phyloP scores from a whole-genome alignment of 2,113 vertebrate species.

The Rhizomys pruinosus region DNA sequence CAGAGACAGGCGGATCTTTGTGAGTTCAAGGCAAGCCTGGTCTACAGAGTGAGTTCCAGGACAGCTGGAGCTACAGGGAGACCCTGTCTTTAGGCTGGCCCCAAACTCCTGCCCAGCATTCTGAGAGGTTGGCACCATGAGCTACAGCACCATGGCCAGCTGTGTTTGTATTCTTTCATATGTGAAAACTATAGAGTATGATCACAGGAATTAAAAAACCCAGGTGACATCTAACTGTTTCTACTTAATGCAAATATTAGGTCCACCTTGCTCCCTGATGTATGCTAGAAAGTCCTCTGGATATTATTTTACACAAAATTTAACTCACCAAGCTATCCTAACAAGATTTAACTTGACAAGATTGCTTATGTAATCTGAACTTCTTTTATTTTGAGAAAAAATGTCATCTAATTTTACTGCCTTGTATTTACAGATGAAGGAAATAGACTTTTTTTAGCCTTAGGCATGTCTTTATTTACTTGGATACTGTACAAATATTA shows the following conservation, averaged over 20 bases:
- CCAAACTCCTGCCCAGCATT: too few species aligned
- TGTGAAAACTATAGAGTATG: background rate
- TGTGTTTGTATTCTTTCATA: background rate
- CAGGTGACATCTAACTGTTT: constrained; percentile 25
- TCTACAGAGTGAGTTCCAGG: too few species aligned
- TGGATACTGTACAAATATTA: constrained; percentile 89
- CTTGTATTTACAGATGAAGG: constrained; percentile 2
- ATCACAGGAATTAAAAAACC: background rate
- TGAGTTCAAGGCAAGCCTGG: too few species aligned
- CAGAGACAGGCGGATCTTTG: too few species aligned
- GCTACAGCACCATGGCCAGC: too few species aligned
- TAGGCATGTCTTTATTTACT: constrained; percentile 86
- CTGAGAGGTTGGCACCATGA: background rate
- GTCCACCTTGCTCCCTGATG: background rate
- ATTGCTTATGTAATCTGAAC: constrained; percentile 31
- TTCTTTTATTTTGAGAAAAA: constrained; percentile 55
- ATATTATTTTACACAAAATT: constrained; percentile 31
- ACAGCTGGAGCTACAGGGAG: too few species aligned
- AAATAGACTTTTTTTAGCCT: constrained; percentile 65
- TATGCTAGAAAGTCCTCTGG: constrained; percentile 12
- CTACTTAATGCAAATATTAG: background rate
- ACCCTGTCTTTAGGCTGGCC: too few species aligned
- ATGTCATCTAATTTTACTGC: constrained; percentile 27
- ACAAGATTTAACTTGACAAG: background rate
- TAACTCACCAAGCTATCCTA: background rate